Percentiles rank a stretch among this genome's conserved stretches.
Evolutionary conservation across 2,888 invertebrate species (phyloP).

Genomic region (Sipha maydis): DNA sequence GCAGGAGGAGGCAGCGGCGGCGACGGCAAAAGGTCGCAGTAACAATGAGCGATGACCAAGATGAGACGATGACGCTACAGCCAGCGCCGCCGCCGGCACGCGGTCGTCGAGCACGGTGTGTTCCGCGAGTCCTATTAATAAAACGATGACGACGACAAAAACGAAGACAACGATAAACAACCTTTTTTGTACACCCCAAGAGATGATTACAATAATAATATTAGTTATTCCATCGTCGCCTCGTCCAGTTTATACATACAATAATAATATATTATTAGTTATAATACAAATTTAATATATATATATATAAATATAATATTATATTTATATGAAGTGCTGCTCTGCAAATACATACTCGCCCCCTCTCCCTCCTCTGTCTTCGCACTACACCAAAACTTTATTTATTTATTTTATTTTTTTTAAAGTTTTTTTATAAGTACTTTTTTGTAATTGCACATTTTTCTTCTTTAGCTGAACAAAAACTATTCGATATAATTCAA

Average conservation of each 20-base stretch:
- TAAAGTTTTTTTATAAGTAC: background rate
- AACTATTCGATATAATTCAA: background rate
- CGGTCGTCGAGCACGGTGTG: conserved; percentile 49
- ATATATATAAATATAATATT: no score
- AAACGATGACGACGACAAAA: conserved; percentile 14
- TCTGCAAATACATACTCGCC: background rate
- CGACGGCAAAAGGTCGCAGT: conserved; percentile 21
- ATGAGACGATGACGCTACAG: background rate
- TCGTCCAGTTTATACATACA: background rate
- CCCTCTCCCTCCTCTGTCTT: background rate
- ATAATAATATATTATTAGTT: no score
- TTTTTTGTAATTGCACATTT: background rate
- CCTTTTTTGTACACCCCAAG: background rate
- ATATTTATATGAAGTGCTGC: no score
- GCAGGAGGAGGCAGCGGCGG: background rate
- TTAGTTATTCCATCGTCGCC: background rate
- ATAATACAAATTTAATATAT: no score
- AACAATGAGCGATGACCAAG: background rate
- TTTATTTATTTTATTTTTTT: background rate
- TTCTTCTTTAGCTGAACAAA: background rate
- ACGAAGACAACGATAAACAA: background rate
- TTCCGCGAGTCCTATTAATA: conserved; percentile 52
- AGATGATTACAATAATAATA: no score
- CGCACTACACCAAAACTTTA: background rate
- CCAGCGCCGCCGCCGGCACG: background rate